phyloP scores from a whole-genome alignment of 2,797 vertebrate species.

The Huso huso region DNA sequence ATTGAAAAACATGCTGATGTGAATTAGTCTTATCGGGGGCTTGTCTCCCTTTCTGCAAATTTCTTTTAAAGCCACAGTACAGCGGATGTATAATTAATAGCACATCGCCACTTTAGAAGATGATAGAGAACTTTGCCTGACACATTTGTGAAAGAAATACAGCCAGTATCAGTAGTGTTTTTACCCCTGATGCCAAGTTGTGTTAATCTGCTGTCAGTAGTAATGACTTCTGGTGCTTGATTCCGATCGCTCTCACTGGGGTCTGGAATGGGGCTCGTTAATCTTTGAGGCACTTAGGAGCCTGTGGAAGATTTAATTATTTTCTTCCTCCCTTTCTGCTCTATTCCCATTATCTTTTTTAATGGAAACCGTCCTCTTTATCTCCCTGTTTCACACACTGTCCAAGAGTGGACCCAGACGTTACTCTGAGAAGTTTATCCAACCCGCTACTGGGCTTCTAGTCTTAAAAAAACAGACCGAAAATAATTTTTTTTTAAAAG shows the following conservation, averaged over 20 bases:
- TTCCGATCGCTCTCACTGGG: slow-evolving; percentile 7
- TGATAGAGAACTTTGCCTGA: background rate
- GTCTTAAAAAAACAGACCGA: no score
- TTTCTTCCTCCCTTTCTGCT: slow-evolving; percentile 6
- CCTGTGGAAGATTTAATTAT: slow-evolving; percentile 4
- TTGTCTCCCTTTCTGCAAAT: background rate
- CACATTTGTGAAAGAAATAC: background rate
- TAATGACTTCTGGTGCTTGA: slow-evolving; percentile 7
- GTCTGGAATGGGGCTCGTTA: slow-evolving; percentile 17
- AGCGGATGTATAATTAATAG: background rate
- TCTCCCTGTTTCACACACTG: background rate
- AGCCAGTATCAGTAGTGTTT: background rate
- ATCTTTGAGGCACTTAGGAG: slow-evolving; percentile 14
- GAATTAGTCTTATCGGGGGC: background rate
- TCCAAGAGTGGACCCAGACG: background rate
- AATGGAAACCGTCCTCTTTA: slow-evolving; percentile 3
- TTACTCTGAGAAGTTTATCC: no score
- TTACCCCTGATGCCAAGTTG: background rate
- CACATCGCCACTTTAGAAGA: background rate
- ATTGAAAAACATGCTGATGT: background rate
- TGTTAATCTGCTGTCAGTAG: slow-evolving; percentile 10
- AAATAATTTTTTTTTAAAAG: no score
- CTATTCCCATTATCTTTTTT: slow-evolving; percentile 4
- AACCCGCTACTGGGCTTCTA: no score
- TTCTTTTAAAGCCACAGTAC: background rate